A percentile compares a stretch with the other conserved stretches of the same genome.
Conservation (phyloP, 1,140 invertebrate genomes). For the Amphibalanus amphitrite region DNA sequence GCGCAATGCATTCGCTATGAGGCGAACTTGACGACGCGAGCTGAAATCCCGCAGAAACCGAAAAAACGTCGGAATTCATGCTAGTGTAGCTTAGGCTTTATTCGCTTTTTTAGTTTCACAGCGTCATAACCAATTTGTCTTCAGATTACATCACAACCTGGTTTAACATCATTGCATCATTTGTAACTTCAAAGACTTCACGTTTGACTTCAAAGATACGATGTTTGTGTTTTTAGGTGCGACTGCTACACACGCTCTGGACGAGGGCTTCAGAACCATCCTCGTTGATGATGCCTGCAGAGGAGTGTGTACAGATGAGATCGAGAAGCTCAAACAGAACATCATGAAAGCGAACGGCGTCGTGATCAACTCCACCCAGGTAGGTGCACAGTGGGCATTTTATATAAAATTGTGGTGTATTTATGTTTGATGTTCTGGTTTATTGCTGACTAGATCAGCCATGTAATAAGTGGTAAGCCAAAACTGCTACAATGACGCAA, state of each 20-base stretch:
- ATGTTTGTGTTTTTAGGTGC: slow-evolving; percentile 38
- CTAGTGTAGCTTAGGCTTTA: too few species aligned
- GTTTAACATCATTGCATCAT: not conserved
- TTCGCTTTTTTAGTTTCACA: slow-evolving; percentile 1
- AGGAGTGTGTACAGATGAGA: slow-evolving; percentile 67
- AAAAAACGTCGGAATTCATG: too few species aligned
- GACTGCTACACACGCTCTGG: slow-evolving; percentile 67
- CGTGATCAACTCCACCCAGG: slow-evolving; percentile 50
- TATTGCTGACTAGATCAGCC: too few species aligned
- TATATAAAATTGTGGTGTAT: not conserved
- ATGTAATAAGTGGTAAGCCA: too few species aligned
- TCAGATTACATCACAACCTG: not conserved
- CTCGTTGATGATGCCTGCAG: slow-evolving; percentile 78
- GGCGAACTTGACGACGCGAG: too few species aligned
- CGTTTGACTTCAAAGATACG: not conserved
- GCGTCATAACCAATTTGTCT: not conserved
- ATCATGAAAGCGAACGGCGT: slow-evolving; percentile 54
- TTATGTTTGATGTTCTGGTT: not conserved
- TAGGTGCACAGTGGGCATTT: slow-evolving; percentile 16
- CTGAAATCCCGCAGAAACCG: too few species aligned
- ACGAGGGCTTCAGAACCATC: slow-evolving; percentile 74
- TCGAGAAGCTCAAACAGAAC: slow-evolving; percentile 57
- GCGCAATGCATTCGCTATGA: too few species aligned
- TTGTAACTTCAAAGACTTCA: not conserved
- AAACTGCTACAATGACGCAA: not conserved